These are phyloP conservation scores for Pollenia angustigena DNA, from an alignment of 2,888 invertebrate genomes.

Conservation along the genomic window DNA sequence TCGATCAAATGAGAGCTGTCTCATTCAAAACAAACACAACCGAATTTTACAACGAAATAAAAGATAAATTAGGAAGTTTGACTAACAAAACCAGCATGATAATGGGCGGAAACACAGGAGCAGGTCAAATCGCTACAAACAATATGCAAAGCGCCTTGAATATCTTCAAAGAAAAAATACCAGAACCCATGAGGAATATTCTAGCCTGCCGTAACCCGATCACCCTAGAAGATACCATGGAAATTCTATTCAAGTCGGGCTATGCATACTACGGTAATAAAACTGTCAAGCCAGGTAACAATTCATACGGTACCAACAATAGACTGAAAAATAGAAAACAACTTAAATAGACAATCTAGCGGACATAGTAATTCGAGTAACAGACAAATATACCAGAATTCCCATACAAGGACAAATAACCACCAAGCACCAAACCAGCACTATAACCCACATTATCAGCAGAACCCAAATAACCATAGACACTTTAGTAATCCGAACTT, in stretches of 20 bases:
- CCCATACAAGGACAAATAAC: too few species aligned
- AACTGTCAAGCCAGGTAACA: neutral
- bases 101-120: slow-evolving; percentile 24
- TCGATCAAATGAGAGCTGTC: slow-evolving; percentile 57
- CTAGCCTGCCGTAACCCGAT: slow-evolving; percentile 53
- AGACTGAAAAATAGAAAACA: too few species aligned
- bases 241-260: slow-evolving; percentile 64
- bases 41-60: slow-evolving; percentile 71
- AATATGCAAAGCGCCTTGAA: slow-evolving; percentile 70
- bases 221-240: slow-evolving; percentile 66
- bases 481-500: too few species aligned
- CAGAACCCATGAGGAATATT: slow-evolving; percentile 62
- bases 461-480: too few species aligned
- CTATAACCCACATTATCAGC: too few species aligned
- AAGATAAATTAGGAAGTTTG: slow-evolving; percentile 52
- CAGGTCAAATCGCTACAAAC: slow-evolving; percentile 59
- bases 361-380: too few species aligned
- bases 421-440: too few species aligned
- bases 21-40: slow-evolving; percentile 62
- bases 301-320: too few species aligned
- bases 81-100: slow-evolving; percentile 64
- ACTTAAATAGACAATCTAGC: too few species aligned
- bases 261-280: slow-evolving; percentile 9
- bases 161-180: slow-evolving; percentile 72
- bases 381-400: too few species aligned